Base-by-base conservation (phyloP, 2,797 vertebrate species). In the Muscicapa striata region DNA sequence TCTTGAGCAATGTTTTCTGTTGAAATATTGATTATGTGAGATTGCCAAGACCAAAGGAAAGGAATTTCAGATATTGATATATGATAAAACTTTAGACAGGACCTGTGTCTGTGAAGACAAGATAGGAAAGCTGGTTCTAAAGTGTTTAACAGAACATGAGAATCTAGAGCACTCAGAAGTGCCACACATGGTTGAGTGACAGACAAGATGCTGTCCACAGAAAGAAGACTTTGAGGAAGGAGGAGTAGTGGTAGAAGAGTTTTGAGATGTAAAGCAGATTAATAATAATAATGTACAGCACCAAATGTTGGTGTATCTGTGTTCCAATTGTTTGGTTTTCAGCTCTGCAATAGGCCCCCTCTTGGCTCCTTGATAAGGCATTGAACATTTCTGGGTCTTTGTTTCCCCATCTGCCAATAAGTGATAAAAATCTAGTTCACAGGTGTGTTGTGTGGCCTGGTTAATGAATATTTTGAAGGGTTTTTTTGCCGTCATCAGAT, bases 361-460 rank as follows among this genome's bases (percentile, higher is more conserved):
- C 34, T 92, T 76, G 76, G 93, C 79, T 92, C 89, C 62, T 76
- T 18, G 5, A 55, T 78, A 91, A 88, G 30, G 38, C 76, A 90
- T 59, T 93, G 79, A 95, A 86, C 18, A 30, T 93, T 78, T 73
- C 76, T 51, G 13, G 81, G 74, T 82, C 84, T 95, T 95, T 96
- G 92, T 94, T 96, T 92, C 73, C 27, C 91, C 93, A 96, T 94
- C 95, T 96, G 94, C 59, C 91, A 61, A 73, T 57, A 82, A 81
- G 79, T 69, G 82, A 78, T 73, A 84, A 78, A 93, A 91, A 94
- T 95, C 79, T 69, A 63, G 69, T 81, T 81, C 95, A 92, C 94
- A 95, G 94, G 92, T 94, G 89, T 84, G 52, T 82, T 82, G 43
- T 86, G 73, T 76, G 52, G 40, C 73, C 91, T 36, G 61, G 54